A percentile compares a stretch with the other conserved stretches of the same genome.
Conservation (phyloP, 2,888 invertebrate species). For the Cataglyphis altisquamis region DNA sequence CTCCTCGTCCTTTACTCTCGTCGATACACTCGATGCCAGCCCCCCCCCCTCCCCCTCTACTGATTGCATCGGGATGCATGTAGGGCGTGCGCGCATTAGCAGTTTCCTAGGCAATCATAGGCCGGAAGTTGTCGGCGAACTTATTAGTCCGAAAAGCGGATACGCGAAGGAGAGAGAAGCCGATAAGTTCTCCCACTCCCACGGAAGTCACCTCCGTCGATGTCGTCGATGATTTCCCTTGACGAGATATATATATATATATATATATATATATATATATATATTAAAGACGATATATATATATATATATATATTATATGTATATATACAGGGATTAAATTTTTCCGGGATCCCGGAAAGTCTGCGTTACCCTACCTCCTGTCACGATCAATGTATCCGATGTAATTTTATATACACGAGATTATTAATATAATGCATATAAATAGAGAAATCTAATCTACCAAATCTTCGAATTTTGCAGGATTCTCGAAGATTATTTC, state of each 20-base stretch:
- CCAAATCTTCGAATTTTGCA: constrained; percentile 11
- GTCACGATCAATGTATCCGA: not conserved
- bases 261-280: no score
- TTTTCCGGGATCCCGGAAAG: not conserved
- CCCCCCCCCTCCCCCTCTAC: not conserved
- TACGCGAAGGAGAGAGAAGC: constrained; percentile 57
- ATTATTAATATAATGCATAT: not conserved
- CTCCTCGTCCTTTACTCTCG: not conserved
- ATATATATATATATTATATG: no score
- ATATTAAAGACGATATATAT: no score
- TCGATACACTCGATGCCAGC: not conserved
- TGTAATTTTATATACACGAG: not conserved
- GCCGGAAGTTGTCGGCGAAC: constrained; percentile 80
- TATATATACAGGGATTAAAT: no score
- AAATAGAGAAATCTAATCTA: not conserved
- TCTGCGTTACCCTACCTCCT: not conserved
- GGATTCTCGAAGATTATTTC: not conserved
- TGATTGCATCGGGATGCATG: constrained; percentile 34
- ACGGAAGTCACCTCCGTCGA: constrained; percentile 48
- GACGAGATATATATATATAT: not conserved
- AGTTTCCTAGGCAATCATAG: constrained; percentile 81
- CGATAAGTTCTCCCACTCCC: constrained; percentile 43
- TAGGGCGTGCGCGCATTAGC: constrained; percentile 70
- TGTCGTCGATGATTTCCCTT: constrained; percentile 12
- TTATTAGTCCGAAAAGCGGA: constrained; percentile 77